Evolutionary conservation across 23 tunicate species (phyloP).

Genomic region (Trididemnum clinides): DNA sequence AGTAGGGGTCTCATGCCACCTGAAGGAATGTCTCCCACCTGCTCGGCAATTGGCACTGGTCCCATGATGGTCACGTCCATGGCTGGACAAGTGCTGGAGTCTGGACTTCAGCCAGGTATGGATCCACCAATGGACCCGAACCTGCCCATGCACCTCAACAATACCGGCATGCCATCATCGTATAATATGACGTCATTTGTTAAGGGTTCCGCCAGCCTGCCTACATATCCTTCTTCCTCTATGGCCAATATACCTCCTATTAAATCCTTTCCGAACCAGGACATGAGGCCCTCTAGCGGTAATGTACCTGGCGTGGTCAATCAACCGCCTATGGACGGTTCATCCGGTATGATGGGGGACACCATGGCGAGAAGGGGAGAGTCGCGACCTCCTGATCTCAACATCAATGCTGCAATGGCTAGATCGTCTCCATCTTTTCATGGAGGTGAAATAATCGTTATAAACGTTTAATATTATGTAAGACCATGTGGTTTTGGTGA

Average conservation of each 20-base stretch:
- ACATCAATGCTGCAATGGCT: constrained; percentile 40
- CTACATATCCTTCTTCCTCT: constrained; percentile 39
- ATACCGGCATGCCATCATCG: constrained; percentile 32
- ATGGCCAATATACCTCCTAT: constrained; percentile 6
- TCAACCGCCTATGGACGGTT: constrained; percentile 11
- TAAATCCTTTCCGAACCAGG: constrained; percentile 22
- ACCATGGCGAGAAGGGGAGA: constrained; percentile 83
- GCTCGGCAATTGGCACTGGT: constrained; percentile 32
- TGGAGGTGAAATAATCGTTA: constrained; percentile 50
- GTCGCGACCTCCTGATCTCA: constrained; percentile 83
- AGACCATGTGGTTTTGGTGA: no score
- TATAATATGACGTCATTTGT: not conserved
- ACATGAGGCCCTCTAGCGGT: constrained; percentile 32
- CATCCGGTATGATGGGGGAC: constrained; percentile 58
- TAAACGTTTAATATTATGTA: no score
- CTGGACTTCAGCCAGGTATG: constrained; percentile 9
- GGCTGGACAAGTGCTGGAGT: constrained; percentile 49
- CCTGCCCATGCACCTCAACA: constrained; percentile 47
- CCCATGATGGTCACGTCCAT: constrained; percentile 48
- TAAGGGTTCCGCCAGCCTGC: constrained; percentile 29
- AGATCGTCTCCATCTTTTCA: constrained; percentile 61
- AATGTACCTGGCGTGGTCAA: constrained; percentile 14
- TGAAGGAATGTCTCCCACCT: constrained; percentile 35
- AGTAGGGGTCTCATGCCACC: constrained; percentile 14
- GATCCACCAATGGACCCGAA: constrained; percentile 27